Conservation (phyloP, 2,888 invertebrate genomes). For the Cerceris rybyensis region DNA sequence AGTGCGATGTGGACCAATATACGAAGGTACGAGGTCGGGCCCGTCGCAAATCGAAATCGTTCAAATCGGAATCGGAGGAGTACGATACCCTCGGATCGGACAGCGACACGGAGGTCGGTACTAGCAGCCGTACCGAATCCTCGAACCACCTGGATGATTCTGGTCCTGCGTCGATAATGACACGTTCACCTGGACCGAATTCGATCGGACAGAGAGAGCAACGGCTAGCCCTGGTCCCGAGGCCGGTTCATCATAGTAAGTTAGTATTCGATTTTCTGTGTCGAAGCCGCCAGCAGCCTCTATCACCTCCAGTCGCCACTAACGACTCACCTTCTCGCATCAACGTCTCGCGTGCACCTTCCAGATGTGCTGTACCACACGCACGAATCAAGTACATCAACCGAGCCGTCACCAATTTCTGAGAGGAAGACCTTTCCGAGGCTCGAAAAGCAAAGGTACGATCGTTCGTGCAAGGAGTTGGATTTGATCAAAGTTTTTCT, state of each 20-base stretch:
- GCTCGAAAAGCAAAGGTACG: constrained; percentile 78
- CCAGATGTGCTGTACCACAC: constrained; percentile 82
- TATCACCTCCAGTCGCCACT: constrained; percentile 59
- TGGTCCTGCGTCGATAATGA: constrained; percentile 77
- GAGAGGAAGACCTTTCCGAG: constrained; percentile 82
- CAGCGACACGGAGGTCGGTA: constrained; percentile 83
- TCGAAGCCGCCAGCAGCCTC: constrained; percentile 65
- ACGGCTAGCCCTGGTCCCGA: constrained; percentile 82
- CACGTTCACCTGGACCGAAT: constrained; percentile 78
- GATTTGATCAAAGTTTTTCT: too few relatives aligned
- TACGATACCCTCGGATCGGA: constrained; percentile 84
- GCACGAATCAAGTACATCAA: constrained; percentile 83
- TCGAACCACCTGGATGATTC: constrained; percentile 83
- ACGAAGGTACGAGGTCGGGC: constrained; percentile 80
- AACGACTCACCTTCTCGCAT: constrained; percentile 60
- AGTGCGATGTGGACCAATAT: constrained; percentile 79
- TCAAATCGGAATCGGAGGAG: constrained; percentile 84
- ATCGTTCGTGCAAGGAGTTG: not conserved
- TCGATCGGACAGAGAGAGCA: constrained; percentile 82
- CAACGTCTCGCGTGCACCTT: constrained; percentile 64
- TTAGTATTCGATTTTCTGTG: constrained; percentile 83
- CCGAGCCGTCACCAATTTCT: constrained; percentile 84
- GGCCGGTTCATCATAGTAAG: constrained; percentile 85
- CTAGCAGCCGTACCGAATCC: constrained; percentile 82
- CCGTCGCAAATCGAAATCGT: constrained; percentile 83